Evolutionary conservation across 2,113 vertebrate species (phyloP).

Genomic region (Bubo blakistoni): DNA sequence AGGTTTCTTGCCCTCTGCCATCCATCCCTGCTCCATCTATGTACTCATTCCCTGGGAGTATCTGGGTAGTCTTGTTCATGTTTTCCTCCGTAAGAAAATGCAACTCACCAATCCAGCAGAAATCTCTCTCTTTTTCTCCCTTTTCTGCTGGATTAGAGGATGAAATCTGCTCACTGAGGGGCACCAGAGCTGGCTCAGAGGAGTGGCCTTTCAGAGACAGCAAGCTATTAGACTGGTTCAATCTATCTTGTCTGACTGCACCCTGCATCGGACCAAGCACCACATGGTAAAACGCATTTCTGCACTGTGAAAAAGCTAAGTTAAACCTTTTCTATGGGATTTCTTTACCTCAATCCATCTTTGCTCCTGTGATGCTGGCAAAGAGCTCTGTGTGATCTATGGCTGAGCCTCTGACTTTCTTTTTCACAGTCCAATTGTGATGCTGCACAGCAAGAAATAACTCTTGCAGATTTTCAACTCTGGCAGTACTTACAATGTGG

Average conservation of each 20-base stretch:
- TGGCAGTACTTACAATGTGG: background rate
- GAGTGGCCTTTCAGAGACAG: background rate
- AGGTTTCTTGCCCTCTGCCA: background rate
- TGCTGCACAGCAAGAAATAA: background rate
- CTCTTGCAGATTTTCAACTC: background rate
- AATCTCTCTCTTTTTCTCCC: background rate
- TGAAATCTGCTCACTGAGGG: background rate
- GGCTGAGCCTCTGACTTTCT: background rate
- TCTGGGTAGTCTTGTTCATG: background rate
- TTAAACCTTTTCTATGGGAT: background rate
- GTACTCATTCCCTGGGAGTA: background rate
- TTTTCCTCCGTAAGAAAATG: background rate
- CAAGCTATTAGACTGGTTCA: background rate
- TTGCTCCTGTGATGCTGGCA: background rate
- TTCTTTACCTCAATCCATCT: background rate
- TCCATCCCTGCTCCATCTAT: background rate
- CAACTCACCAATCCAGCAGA: background rate
- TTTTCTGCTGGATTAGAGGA: background rate
- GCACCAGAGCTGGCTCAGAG: background rate
- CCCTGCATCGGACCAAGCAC: background rate
- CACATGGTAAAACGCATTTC: background rate
- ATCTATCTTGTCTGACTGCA: background rate
- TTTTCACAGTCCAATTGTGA: background rate
- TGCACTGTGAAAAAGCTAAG: background rate
- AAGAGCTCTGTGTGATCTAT: background rate